Percentiles rank a stretch among this genome's conserved stretches.
These are phyloP conservation scores for Lasioglossum figueresi DNA, from an alignment of 2,888 invertebrate species.

Conservation along the genomic window DNA sequence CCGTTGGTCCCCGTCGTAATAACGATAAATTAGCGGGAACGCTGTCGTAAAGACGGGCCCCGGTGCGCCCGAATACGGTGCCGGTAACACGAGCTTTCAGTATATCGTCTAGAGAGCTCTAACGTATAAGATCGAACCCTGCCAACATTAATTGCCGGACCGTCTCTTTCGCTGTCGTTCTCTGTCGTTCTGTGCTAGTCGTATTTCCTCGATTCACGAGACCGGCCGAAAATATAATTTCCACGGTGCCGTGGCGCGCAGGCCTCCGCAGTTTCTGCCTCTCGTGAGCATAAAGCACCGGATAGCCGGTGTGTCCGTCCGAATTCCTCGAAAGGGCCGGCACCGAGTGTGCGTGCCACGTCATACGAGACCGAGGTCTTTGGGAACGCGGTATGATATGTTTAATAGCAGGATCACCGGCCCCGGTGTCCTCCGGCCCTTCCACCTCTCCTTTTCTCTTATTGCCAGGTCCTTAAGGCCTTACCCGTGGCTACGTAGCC, in stretches of 20 bases:
- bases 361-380: constrained; percentile 61
- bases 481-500: background rate
- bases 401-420: constrained; percentile 73
- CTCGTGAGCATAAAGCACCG: constrained; percentile 64
- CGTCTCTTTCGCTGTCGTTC: background rate
- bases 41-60: constrained; percentile 21
- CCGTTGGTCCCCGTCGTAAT: constrained; percentile 27
- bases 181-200: constrained; percentile 48
- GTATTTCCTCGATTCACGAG: constrained; percentile 66
- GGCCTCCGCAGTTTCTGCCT: constrained; percentile 16
- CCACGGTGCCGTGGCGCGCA: background rate
- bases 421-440: constrained; percentile 30
- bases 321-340: constrained; percentile 62
- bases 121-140: constrained; percentile 53
- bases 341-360: constrained; percentile 67
- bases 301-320: constrained; percentile 33
- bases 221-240: constrained; percentile 61
- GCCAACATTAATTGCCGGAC: constrained; percentile 58
- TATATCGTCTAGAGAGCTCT: constrained; percentile 47
- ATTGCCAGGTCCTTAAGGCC: constrained; percentile 19
- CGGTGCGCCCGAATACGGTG: constrained; percentile 15
- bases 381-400: constrained; percentile 69
- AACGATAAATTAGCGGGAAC: constrained; percentile 40
- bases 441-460: constrained; percentile 41
- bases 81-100: constrained; percentile 52